Evolutionary conservation across 2,888 invertebrate species (phyloP), one percentile per base, ranked within the genome.

Genomic region (Stramonita haemastoma): DNA sequence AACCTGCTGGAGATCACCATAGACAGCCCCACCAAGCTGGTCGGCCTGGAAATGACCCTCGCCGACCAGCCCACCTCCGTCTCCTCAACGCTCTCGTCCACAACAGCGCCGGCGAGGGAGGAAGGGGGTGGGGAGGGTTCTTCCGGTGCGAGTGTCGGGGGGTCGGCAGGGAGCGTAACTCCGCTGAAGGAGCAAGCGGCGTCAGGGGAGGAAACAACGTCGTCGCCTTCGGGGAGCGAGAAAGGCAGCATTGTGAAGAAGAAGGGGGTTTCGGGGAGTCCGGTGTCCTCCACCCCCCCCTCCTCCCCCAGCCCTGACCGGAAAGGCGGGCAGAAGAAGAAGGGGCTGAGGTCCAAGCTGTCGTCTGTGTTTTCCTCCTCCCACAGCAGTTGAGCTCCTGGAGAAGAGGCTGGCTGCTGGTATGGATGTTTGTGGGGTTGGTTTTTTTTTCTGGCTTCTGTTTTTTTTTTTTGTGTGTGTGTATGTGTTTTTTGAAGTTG

Each of bases 1-100:
- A 97, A 97, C 22, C 85, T 89, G 8, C 86, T 81, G 15, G 92
- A 92, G 70, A 81, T 89, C 36, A 34, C 36, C 22, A 32, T 89
- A 15, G 57, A 60, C 34, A 46, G 36, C 66, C 79, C 86, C 86
- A 36, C 19, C 86, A 32, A 32, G 36, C 89, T 89, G 60, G 79
- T 86, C 6, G 79, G 34, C n/a, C 29, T 89, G 26, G 29, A 86
- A 17, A 86, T 89, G 84, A 85, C 70, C 29, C 13, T 89, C 22
- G 19, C n/a, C 1, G 29, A 46, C 0, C 66, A 66, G 84, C 11
- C 83, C 13, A 15, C 66, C 5, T 19, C 34, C 26, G 11, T 36
- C 2, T 6, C 36, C 57, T 36, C 88, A 0, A 11, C 66, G 13
- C 46, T 46, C 4, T 46, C 46, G 46, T 46, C 46, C 4, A n/a